Evolutionary conservation across 2,888 invertebrate genomes (phyloP).

Genomic region (Agrochola macilenta): DNA sequence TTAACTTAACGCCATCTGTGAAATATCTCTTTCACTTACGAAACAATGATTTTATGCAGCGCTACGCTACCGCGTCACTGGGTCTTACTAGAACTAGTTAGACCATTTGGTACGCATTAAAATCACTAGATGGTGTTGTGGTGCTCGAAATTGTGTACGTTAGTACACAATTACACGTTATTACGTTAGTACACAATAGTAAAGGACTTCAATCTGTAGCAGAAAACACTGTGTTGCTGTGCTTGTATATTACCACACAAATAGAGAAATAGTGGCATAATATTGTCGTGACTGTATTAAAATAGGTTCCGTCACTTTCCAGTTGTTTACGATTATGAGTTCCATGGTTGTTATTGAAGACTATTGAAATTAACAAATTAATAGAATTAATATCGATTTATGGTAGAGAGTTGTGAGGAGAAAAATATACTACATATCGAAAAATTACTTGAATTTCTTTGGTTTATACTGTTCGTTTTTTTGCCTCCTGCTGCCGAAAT

Average conservation of each 20-base stretch:
- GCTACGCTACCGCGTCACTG: not conserved
- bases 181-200: too few relatives aligned
- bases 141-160: not conserved
- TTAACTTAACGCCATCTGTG: slow-evolving; percentile 45
- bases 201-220: not conserved
- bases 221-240: not conserved
- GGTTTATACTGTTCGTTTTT: too few relatives aligned
- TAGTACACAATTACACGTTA: too few relatives aligned
- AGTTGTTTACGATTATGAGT: not conserved
- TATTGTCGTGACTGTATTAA: not conserved
- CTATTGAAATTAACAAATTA: not conserved
- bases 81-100: not conserved
- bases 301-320: too few relatives aligned
- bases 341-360: not conserved
- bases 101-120: slow-evolving; percentile 8
- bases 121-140: slow-evolving; percentile 44
- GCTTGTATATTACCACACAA: not conserved
- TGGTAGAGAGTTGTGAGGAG: too few relatives aligned
- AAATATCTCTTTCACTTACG: not conserved
- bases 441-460: too few relatives aligned
- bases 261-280: not conserved
- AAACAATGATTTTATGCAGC: not conserved
- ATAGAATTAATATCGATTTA: not conserved
- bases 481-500: too few relatives aligned
- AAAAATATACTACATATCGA: too few relatives aligned